phyloP scores from a whole-genome alignment of 1,140 invertebrate genomes.

The Euschistus heros region DNA sequence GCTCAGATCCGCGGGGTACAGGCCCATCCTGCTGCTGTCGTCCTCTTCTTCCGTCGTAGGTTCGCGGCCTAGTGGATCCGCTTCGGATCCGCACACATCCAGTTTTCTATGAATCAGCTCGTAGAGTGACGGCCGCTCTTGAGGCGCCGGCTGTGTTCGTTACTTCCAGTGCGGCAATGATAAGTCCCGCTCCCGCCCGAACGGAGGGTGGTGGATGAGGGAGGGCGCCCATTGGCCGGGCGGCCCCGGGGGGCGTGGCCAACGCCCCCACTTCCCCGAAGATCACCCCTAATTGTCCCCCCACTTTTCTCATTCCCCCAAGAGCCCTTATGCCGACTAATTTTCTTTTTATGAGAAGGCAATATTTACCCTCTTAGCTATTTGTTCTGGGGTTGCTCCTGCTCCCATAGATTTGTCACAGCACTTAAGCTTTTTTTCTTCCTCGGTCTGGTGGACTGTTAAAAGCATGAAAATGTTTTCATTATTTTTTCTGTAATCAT shows the following conservation, averaged over 20 bases:
- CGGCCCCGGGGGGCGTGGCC: background rate
- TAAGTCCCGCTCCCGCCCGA: slow-evolving; percentile 6
- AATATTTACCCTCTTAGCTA: slow-evolving; percentile 14
- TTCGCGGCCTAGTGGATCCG: slow-evolving; percentile 13
- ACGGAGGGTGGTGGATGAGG: background rate
- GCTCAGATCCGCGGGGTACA: slow-evolving; percentile 44
- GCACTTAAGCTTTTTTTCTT: background rate
- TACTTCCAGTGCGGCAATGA: background rate
- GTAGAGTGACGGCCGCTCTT: background rate
- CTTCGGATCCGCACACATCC: background rate
- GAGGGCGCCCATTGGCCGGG: background rate
- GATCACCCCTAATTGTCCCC: slow-evolving; percentile 11
- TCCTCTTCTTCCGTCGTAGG: slow-evolving; percentile 11
- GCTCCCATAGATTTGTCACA: slow-evolving; percentile 6
- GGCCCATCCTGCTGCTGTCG: slow-evolving; percentile 33
- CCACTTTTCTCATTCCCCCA: background rate
- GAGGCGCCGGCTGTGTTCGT: background rate
- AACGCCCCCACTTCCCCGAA: background rate
- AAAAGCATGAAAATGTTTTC: too few relatives aligned
- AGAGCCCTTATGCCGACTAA: slow-evolving; percentile 8
- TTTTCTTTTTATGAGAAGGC: slow-evolving; percentile 15
- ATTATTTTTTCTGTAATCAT: too few relatives aligned
- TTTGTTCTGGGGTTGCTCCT: slow-evolving; percentile 1
- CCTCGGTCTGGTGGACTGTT: too few relatives aligned
- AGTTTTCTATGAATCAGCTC: background rate